Base-by-base conservation (phyloP, 2,888 invertebrate species). In the Ophion ventricosus region DNA sequence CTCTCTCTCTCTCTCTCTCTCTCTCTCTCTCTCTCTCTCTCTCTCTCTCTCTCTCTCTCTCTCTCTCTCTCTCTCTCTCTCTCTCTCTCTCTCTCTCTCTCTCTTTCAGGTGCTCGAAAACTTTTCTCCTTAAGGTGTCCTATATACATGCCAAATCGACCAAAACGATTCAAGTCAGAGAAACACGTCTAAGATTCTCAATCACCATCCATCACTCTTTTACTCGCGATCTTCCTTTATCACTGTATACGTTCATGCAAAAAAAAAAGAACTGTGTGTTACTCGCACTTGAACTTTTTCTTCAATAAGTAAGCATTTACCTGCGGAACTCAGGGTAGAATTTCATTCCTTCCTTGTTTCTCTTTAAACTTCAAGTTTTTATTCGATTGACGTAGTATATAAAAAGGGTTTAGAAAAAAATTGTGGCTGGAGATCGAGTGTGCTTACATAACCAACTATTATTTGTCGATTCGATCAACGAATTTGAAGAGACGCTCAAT, bases 141-240 rank as follows among this genome's bases (percentile, higher is more conserved):
- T 74, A 80, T 74, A 67, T 74, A 59, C 64, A 74, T 59, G 67
- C 67, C 49, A 66, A 74, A 80, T 72, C 81, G 63, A 81, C 83
- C 79, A 82, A 77, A 70, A 78, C 77, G 80, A 80, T 80, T 80
- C 75, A 57, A 72, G 70, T 86, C 77, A 26, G 70, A 82, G 80
- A 75, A 84, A 84, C 84, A 86, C 84, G 84, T 72, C 66, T 43
- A 82, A 74, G 79, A 75, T 82, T 82, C 75, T 75, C 79, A 82
- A 84, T 84, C 82, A 69, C 67, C 73, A 69, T 69, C 82, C 35
- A 78, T 82, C 67, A 78, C 78, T 67, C 82, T 74, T 78, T 78
- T 63, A 82, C 61, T 70, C 63, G 61, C 67, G 73, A 73, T 29
- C 66, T 74, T 63, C 57, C 66, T 73, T 73, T 57, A 66, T 49